Evolutionary conservation across 1,140 invertebrate species (phyloP).

Genomic region (Drosophila pectinifera): DNA sequence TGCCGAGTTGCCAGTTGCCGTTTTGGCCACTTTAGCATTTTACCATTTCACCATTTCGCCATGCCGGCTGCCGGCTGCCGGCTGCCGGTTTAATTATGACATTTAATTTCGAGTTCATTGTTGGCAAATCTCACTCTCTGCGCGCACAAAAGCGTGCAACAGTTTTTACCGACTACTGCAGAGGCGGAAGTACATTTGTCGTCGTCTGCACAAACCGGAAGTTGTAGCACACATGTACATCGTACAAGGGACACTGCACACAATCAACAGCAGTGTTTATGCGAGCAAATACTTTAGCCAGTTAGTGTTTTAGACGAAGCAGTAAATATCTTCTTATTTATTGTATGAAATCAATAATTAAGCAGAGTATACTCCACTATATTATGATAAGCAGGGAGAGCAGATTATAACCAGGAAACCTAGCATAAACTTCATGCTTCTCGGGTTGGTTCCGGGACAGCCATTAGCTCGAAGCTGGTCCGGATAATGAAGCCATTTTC

Average conservation of each 20-base stretch:
- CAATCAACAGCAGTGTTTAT: slow-evolving; percentile 7
- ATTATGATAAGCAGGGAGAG: too few relatives aligned
- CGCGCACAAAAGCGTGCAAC: slow-evolving; percentile 63
- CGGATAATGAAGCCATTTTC: slow-evolving; percentile 75
- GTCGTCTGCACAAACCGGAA: slow-evolving; percentile 47
- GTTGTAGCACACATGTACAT: slow-evolving; percentile 38
- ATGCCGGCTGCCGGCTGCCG: slow-evolving; percentile 24
- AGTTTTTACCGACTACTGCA: slow-evolving; percentile 43
- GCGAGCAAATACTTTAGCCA: slow-evolving; percentile 12
- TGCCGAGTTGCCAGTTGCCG: slow-evolving; percentile 37
- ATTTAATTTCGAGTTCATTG: slow-evolving; percentile 66
- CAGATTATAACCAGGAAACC: not conserved
- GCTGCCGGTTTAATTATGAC: slow-evolving; percentile 66
- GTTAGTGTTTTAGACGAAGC: not conserved
- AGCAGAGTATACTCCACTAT: not conserved
- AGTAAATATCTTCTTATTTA: not conserved
- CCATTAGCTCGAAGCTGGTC: slow-evolving; percentile 28
- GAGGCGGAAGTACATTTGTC: slow-evolving; percentile 44
- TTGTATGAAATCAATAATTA: not conserved
- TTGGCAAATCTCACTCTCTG: slow-evolving; percentile 26
- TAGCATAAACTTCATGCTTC: not conserved
- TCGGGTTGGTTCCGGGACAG: slow-evolving; percentile 24
- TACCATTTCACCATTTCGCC: not conserved
- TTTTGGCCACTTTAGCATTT: slow-evolving; percentile 26
- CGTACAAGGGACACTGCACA: slow-evolving; percentile 3